A percentile compares a stretch with the other conserved stretches of the same genome.
Evolutionary conservation across 2,888 invertebrate species (phyloP).

Genomic region (Odontocolon sp.): DNA sequence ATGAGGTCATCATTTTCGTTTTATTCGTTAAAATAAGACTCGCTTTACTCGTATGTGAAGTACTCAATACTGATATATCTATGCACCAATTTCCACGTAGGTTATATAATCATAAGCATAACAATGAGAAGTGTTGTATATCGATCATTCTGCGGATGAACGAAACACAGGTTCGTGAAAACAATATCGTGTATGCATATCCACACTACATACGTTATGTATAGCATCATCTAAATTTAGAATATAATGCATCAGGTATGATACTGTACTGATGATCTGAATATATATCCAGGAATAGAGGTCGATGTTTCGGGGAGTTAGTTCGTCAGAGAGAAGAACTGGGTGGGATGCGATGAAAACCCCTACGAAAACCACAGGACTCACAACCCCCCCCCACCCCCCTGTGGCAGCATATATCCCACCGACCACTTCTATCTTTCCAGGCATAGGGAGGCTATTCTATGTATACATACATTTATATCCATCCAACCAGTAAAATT

Average conservation of each 20-base stretch:
- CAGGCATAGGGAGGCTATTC: neutral
- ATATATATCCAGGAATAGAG: neutral
- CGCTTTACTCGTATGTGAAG: too few relatives aligned
- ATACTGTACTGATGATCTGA: neutral
- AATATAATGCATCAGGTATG: neutral
- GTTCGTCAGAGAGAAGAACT: slow-evolving; percentile 22
- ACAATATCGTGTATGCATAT: neutral
- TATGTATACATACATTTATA: slow-evolving; percentile 18
- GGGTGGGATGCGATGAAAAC: neutral
- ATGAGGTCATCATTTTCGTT: too few relatives aligned
- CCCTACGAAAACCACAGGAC: neutral
- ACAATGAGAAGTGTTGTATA: too few relatives aligned
- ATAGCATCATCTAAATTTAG: neutral
- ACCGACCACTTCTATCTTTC: neutral
- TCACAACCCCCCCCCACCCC: too few relatives aligned
- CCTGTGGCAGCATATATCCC: too few relatives aligned
- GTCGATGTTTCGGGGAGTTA: slow-evolving; percentile 10
- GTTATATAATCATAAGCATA: too few relatives aligned
- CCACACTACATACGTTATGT: neutral
- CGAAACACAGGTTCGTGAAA: too few relatives aligned
- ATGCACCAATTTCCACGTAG: too few relatives aligned
- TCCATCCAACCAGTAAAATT: slow-evolving; percentile 26
- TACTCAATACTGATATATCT: too few relatives aligned
- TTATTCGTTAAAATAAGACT: too few relatives aligned
- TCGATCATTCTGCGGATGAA: too few relatives aligned